A percentile compares a stretch with the other conserved stretches of the same genome.
phyloP scores from a whole-genome alignment of 2,797 vertebrate genomes.

The Chiloscyllium punctatum region DNA sequence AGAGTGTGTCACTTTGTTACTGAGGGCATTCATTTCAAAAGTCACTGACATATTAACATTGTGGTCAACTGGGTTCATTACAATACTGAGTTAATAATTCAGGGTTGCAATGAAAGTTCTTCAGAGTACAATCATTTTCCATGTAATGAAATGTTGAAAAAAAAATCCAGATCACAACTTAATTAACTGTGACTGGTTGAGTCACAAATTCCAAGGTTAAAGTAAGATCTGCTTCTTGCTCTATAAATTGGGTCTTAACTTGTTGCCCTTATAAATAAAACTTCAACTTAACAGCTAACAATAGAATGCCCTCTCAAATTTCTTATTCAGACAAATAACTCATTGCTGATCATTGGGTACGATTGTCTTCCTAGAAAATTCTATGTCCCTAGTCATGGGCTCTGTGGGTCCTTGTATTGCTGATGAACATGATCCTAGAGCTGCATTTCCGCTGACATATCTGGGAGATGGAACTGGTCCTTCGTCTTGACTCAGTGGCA shows the following conservation, averaged over 20 bases:
- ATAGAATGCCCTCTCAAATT: not conserved
- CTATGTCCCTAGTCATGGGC: too few relatives aligned
- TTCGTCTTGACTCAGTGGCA: too few relatives aligned
- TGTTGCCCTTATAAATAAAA: not conserved
- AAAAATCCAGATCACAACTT: not conserved
- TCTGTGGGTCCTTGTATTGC: too few relatives aligned
- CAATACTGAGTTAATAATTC: not conserved
- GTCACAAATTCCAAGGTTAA: not conserved
- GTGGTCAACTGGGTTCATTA: not conserved
- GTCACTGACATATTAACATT: not conserved
- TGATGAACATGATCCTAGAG: too few relatives aligned
- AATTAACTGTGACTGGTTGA: not conserved
- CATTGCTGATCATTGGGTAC: too few relatives aligned
- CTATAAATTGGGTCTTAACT: not conserved
- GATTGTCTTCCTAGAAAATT: too few relatives aligned
- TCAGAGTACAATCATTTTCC: not conserved
- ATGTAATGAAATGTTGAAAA: not conserved
- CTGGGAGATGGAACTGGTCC: too few relatives aligned
- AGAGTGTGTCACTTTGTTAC: not conserved
- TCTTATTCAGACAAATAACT: not conserved
- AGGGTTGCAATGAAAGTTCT: not conserved
- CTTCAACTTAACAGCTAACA: not conserved
- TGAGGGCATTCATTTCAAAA: not conserved
- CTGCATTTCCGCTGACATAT: too few relatives aligned
- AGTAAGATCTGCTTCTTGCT: not conserved